phyloP scores from a whole-genome alignment of 2,113 vertebrate species.

The Tenebrosternarchus preto region DNA sequence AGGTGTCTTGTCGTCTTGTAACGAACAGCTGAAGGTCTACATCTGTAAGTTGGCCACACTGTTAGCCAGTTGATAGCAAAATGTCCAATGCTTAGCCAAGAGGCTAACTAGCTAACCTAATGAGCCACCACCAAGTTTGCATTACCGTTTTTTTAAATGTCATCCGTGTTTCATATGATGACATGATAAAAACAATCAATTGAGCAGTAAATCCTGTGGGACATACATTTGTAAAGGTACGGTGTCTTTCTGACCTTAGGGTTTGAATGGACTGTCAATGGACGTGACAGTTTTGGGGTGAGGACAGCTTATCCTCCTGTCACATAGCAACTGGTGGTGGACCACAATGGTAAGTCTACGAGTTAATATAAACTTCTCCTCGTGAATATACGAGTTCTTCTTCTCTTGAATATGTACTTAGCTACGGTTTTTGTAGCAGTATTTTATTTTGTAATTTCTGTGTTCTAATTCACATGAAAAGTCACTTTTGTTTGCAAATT shows the following conservation, averaged over 20 bases:
- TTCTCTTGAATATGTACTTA: background rate
- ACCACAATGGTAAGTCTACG: conserved; percentile 75
- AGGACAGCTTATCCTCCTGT: conserved; percentile 75
- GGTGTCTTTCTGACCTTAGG: conserved; percentile 60
- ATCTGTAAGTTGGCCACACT: background rate
- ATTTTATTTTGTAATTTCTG: background rate
- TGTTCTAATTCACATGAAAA: too few relatives aligned
- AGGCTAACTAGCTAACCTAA: background rate
- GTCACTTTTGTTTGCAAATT: background rate
- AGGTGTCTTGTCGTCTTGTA: too few relatives aligned
- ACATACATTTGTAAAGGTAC: background rate
- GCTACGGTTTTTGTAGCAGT: background rate
- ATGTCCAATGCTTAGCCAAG: background rate
- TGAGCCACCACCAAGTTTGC: background rate
- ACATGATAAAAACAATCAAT: background rate
- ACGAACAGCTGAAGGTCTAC: background rate
- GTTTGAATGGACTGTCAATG: conserved; percentile 75
- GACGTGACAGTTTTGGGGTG: conserved; percentile 75
- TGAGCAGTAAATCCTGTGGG: background rate
- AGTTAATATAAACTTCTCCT: background rate
- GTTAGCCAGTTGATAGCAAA: background rate
- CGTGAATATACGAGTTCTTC: background rate
- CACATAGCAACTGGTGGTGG: conserved; percentile 72
- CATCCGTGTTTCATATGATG: background rate
- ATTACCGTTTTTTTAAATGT: background rate